Evolutionary conservation across 2,888 invertebrate species (phyloP).

Genomic region (Lasioglossum morio): DNA sequence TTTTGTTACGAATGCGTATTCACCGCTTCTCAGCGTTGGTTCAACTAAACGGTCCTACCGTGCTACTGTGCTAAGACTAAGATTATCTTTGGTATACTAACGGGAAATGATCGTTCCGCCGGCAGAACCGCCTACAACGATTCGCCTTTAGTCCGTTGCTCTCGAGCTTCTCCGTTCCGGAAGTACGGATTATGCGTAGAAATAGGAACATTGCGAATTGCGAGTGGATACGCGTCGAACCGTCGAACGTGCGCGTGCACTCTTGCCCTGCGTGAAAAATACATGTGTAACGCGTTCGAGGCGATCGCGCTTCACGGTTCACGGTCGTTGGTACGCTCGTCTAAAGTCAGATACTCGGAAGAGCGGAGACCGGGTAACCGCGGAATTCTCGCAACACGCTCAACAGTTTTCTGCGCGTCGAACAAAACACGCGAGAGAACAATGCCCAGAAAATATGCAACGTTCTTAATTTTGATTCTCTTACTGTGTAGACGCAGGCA

Average conservation of each 20-base stretch:
- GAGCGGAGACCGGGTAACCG: background rate
- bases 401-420: slow-evolving; percentile 25
- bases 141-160: slow-evolving; percentile 35
- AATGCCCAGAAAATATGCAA: slow-evolving; percentile 75
- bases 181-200: slow-evolving; percentile 60
- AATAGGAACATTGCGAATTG: slow-evolving; percentile 74
- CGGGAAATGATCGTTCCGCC: slow-evolving; percentile 72
- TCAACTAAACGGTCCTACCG: slow-evolving; percentile 66
- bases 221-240: slow-evolving; percentile 41
- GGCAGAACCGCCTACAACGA: slow-evolving; percentile 65
- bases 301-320: background rate
- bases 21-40: slow-evolving; percentile 44
- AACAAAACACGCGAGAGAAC: slow-evolving; percentile 61
- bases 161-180: slow-evolving; percentile 34
- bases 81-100: slow-evolving; percentile 79
- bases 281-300: background rate
- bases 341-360: background rate
- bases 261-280: slow-evolving; percentile 8
- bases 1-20: slow-evolving; percentile 53
- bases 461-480: slow-evolving; percentile 61
- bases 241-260: slow-evolving; percentile 17
- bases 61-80: slow-evolving; percentile 70
- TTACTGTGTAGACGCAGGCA: slow-evolving; percentile 74
- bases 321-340: background rate
- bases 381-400: background rate